A percentile compares a stretch with the other conserved stretches of the same genome.
Conservation (phyloP, 2,113 vertebrate genomes). For the Anarrhichthys ocellatus region DNA sequence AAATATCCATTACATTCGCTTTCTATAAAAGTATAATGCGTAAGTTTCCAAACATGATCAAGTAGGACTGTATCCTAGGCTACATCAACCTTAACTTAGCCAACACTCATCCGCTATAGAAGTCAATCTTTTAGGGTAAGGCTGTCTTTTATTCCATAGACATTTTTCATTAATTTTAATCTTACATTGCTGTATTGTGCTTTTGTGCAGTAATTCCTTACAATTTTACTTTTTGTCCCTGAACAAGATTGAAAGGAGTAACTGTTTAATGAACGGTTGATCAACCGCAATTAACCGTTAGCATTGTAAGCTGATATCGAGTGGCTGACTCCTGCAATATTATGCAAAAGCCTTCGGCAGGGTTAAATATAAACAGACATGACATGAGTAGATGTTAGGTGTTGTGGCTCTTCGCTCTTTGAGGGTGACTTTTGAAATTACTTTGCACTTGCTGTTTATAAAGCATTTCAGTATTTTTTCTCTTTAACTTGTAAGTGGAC, state of each 20-base stretch:
- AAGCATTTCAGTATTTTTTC: constrained; percentile 8
- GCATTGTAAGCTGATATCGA: not conserved
- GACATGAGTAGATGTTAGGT: not conserved
- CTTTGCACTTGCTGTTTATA: not conserved
- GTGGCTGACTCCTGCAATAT: not conserved
- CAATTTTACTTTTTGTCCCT: not conserved
- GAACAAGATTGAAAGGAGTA: not conserved
- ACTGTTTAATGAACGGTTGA: not conserved
- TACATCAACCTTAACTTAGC: not conserved
- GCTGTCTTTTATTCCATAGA: not conserved
- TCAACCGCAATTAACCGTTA: not conserved
- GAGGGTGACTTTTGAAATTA: not conserved
- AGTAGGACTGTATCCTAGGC: not conserved
- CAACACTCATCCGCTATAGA: not conserved
- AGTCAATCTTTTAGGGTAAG: not conserved
- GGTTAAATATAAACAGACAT: constrained; percentile 7
- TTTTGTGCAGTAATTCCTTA: not conserved
- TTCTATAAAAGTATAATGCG: not conserved
- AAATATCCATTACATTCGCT: not conserved
- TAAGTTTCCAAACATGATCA: not conserved
- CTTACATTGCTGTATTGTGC: not conserved
- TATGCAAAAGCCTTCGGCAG: not conserved
- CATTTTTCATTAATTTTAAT: not conserved
- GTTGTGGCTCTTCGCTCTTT: not conserved
- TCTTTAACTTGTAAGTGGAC: constrained; percentile 15